Percentiles rank a stretch among this genome's conserved stretches.
phyloP scores from a whole-genome alignment of 2,113 vertebrate species.

The Anseranas semipalmata region DNA sequence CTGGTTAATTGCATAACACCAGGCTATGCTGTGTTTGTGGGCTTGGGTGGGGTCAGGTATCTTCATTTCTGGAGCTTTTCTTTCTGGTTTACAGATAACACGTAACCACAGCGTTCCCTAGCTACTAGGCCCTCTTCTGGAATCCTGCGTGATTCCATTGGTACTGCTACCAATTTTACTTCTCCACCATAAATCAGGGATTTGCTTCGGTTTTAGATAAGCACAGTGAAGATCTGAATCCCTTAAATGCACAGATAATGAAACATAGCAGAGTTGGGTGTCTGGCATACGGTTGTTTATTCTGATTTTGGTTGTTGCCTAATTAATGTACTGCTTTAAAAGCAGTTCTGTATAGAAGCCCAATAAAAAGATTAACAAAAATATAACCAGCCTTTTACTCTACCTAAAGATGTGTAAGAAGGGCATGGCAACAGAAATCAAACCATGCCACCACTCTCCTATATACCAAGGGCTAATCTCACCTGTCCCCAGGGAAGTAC shows the following conservation, averaged over 20 bases:
- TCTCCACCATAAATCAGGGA: neutral
- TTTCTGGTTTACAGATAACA: neutral
- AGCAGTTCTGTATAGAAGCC: neutral
- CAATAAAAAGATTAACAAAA: neutral
- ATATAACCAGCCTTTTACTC: neutral
- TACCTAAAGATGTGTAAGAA: neutral
- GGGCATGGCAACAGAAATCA: slow-evolving; percentile 16
- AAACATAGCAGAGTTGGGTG: neutral
- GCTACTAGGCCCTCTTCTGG: neutral
- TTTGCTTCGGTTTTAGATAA: neutral
- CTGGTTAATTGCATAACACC: neutral
- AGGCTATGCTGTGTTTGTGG: neutral
- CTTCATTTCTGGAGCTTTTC: neutral
- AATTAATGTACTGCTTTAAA: neutral
- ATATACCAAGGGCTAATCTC: neutral
- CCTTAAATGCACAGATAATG: neutral
- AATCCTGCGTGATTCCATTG: neutral
- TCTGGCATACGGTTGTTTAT: neutral
- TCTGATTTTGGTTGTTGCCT: neutral
- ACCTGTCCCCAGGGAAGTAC: neutral
- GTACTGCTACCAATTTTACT: neutral
- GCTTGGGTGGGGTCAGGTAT: neutral
- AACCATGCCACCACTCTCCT: neutral
- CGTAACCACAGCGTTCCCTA: neutral
- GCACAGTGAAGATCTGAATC: neutral